Base-by-base conservation (phyloP, 2,888 invertebrate species). In the Galeopsomyia nigrocyanea region DNA sequence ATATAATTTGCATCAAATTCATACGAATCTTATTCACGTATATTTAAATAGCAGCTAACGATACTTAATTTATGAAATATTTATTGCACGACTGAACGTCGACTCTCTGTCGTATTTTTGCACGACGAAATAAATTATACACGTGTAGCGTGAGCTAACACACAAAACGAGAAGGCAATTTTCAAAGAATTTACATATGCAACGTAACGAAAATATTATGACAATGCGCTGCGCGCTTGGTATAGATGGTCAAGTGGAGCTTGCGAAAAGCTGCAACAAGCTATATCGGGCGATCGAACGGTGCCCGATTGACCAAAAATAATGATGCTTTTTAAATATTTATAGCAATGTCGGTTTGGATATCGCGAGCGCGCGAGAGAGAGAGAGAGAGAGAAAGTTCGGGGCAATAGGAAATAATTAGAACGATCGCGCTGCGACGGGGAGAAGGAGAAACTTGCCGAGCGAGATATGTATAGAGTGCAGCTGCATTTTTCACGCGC, bases 331-430 rank as follows among this genome's bases (percentile, higher is more conserved):
- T 60, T 60, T 26, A 53, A 61, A 22, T 19, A 66, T 66, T 62
- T 47, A 17, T 31, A 26, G 13, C 39, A 39, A 39, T 13, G 39
- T 39, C 39, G 39, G 7, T 13, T 39, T 7, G 39, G 7, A 10
- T 13, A 39, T 31, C 7, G 31, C 31, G 31, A 31, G 10, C 10
- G 62, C 13, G 17, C 49, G 14, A 39, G 21, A 9, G 39, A 31
- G 31, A 31, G 31, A 31, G 31, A 31, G 39, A 39, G 39, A 39
- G 63, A 63, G 63, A 69, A 69, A 63, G 69, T 46, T 22, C 13
- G 69, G 50, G 69, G 50, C 31, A 22, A 57, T 49, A 62, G 62
- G 57, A 63, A 63, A 69, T 69, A 69, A 69, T 69, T 69, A 69
- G 63, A 69, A 56, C 69, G 63, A 57, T 57, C 57, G 39, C 26